Evolutionary conservation across 2,113 vertebrate species (phyloP), one percentile per base, ranked within the genome.

Genomic region (Microcebus jonahi): DNA sequence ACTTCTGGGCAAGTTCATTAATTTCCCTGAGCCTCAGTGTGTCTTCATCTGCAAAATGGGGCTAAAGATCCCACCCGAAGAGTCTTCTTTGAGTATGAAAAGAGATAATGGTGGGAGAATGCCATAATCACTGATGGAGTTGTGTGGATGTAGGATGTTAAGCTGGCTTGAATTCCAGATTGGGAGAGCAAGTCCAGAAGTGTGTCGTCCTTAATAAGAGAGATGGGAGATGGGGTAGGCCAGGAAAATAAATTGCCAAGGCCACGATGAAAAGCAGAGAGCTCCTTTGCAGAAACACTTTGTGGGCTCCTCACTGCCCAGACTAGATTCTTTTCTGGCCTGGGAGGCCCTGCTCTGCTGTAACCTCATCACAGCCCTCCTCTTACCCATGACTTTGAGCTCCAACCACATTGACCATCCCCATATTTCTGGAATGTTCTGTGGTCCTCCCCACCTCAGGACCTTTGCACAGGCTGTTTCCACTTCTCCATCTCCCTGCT

Each of bases 61-160:
- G 53, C 42, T 59, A 20, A 39, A 65, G 57, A 27, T 11, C 18
- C 27, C 65, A 29, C 31, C 21, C 20, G 83, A 57, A 14, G 90
- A n/a, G 29, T 55, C 12, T 63, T 27, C 61, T 29, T 14, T 29
- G 48, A 57, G 80, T 75, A 6, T n/a, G 77, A 27, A 55, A 68
- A 88, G 68, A 77, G 67, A 48, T 2, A 67, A 34, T 1, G 42
- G 21, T 10, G 10, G 39, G 8, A 21, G 18, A 34, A 75, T 2
- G 0, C 55, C 29, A 10, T 14, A 13, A 45, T 36, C 48, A 0
- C 25, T 71, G 31, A 21, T 0, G 45, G 70, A 17, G 9, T 4
- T 29, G 63, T 31, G 21, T 23, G 15, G 53, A 50, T 12, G n/a
- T 2, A 50, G 39, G 36, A 50, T 20, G 57, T 53, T 45, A 42